phyloP scores from a whole-genome alignment of 2,113 vertebrate genomes.

The Gambusia affinis region DNA sequence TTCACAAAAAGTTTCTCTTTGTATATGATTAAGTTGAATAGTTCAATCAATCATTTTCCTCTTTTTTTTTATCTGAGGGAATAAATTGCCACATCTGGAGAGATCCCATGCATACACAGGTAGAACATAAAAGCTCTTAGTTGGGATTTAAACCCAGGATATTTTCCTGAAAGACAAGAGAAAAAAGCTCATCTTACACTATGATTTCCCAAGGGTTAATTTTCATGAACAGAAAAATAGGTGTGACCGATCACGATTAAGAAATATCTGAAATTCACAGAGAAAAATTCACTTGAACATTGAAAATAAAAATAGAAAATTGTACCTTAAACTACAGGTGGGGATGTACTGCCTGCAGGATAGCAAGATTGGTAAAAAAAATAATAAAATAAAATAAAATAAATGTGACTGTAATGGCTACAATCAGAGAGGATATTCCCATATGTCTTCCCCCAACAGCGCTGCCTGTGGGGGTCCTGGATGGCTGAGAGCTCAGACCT shows the following conservation, averaged over 20 bases:
- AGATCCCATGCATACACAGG: neutral
- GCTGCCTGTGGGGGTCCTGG: slow-evolving; percentile 6
- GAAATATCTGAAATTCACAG: no score
- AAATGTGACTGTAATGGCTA: neutral
- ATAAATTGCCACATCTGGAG: neutral
- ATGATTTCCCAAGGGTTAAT: neutral
- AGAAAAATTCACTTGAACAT: neutral
- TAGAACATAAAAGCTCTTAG: neutral
- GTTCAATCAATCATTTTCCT: neutral
- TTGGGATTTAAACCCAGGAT: neutral
- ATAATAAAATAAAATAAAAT: neutral
- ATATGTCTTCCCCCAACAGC: neutral
- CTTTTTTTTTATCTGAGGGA: no score
- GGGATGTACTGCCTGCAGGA: neutral
- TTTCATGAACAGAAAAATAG: neutral
- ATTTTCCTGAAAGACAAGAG: neutral
- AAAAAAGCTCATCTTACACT: neutral
- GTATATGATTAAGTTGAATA: neutral
- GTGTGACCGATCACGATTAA: neutral
- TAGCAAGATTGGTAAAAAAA: neutral
- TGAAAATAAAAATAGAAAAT: neutral
- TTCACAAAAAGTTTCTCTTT: neutral
- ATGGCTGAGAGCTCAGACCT: slow-evolving; percentile 1
- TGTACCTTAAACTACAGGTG: neutral
- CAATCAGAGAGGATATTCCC: slow-evolving; percentile 5